Evolutionary conservation across 2,888 invertebrate genomes (phyloP).

Genomic region (Aleiodes alternator): DNA sequence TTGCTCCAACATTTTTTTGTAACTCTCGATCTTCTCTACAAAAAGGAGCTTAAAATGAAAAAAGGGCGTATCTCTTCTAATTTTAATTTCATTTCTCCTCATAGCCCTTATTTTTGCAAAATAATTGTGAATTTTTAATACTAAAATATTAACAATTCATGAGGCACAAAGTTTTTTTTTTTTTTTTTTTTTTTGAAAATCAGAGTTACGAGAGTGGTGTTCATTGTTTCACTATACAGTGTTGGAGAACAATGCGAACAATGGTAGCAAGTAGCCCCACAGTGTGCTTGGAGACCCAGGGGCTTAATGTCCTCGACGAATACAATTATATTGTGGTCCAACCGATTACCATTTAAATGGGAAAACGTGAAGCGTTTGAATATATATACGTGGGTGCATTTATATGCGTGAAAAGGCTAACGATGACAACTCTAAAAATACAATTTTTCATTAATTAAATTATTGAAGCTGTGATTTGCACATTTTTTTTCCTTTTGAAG

Average conservation of each 20-base stretch:
- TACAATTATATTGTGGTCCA: conserved; percentile 75
- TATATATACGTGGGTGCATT: conserved; percentile 53
- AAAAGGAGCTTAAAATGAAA: no score
- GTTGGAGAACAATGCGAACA: conserved; percentile 57
- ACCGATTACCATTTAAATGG: conserved; percentile 76
- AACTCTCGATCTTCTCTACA: no score
- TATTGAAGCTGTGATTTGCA: neutral
- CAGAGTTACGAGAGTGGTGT: neutral
- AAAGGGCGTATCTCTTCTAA: no score
- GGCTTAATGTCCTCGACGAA: conserved; percentile 71
- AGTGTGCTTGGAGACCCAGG: conserved; percentile 63
- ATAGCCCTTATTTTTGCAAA: neutral
- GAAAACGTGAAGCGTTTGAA: conserved; percentile 75
- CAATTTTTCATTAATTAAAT: neutral
- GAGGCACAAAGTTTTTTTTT: neutral
- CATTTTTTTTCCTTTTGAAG: neutral
- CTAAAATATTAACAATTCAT: conserved; percentile 1
- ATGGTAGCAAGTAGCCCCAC: conserved; percentile 50
- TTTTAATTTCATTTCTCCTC: no score
- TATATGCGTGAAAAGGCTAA: neutral
- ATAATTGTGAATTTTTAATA: neutral
- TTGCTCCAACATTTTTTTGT: no score
- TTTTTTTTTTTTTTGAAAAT: neutral
- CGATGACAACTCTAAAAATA: neutral
- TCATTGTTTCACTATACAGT: conserved; percentile 12